Evolutionary conservation across 2,113 vertebrate species (phyloP).

Genomic region (Erythrocercus mccallii): DNA sequence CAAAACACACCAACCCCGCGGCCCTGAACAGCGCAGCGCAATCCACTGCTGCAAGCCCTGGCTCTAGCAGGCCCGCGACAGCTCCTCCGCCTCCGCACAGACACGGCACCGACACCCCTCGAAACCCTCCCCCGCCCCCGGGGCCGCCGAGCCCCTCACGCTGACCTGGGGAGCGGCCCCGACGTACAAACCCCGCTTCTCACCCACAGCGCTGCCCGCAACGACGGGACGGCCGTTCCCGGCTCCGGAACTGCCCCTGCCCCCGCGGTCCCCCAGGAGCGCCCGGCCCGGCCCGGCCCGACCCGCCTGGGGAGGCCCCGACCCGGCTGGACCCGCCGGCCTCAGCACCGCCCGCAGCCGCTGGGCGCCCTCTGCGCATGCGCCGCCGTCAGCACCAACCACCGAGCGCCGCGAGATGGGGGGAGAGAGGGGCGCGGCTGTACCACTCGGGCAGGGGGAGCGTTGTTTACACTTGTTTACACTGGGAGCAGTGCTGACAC

Average conservation of each 20-base stretch:
- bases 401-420: accelerated
- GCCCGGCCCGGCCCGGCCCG: background rate
- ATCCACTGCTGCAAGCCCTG: background rate
- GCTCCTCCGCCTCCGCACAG: background rate
- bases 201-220: background rate
- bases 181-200: background rate
- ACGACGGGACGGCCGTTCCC: background rate
- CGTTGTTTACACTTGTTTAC: accelerated
- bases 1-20: background rate
- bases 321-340: background rate
- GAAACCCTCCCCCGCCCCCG: background rate
- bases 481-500: accelerated
- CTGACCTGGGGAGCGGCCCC: background rate
- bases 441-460: background rate
- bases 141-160: background rate
- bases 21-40: background rate
- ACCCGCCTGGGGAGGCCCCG: background rate
- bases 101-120: background rate
- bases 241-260: background rate
- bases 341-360: accelerated
- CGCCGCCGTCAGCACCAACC: background rate
- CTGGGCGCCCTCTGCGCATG: background rate
- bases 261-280: background rate
- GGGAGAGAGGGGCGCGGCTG: background rate
- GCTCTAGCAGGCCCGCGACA: background rate